Percentiles rank a stretch among this genome's conserved stretches.
Conservation (phyloP, 2,113 vertebrate genomes). For the Brachypteracias leptosomus region DNA sequence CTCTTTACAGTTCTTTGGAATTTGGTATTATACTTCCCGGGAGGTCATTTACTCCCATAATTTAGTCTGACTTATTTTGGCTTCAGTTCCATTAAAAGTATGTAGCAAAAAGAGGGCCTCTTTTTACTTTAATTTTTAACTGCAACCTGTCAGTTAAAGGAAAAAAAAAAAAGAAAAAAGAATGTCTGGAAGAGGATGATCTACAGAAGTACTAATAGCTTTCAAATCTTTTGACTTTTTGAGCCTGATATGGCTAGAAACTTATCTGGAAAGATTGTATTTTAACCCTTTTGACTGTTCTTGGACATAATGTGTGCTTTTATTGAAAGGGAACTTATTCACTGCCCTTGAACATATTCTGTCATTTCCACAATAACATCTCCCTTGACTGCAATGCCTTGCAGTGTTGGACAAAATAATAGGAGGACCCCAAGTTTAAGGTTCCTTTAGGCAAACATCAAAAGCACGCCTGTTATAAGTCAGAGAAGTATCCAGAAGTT, state of each 20-base stretch:
- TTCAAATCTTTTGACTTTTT: slow-evolving; percentile 78
- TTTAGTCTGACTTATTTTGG: slow-evolving; percentile 86
- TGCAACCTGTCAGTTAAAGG: slow-evolving; percentile 75
- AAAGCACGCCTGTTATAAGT: slow-evolving; percentile 4
- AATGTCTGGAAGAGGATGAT: slow-evolving; percentile 75
- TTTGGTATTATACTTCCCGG: slow-evolving; percentile 79
- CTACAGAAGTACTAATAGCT: slow-evolving; percentile 75
- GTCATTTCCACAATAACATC: not conserved
- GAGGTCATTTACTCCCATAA: slow-evolving; percentile 84
- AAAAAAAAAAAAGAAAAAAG: slow-evolving; percentile 61
- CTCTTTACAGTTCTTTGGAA: slow-evolving; percentile 79
- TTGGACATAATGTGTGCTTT: slow-evolving; percentile 34
- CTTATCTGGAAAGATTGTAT: slow-evolving; percentile 68
- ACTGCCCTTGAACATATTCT: slow-evolving; percentile 20
- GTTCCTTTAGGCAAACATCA: slow-evolving; percentile 38
- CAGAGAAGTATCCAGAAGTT: slow-evolving; percentile 41
- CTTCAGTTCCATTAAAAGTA: slow-evolving; percentile 81
- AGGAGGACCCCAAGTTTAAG: slow-evolving; percentile 32
- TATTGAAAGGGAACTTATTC: slow-evolving; percentile 47
- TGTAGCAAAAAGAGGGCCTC: slow-evolving; percentile 68
- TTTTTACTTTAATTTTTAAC: slow-evolving; percentile 81
- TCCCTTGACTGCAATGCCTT: slow-evolving; percentile 20
- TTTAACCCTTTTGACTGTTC: slow-evolving; percentile 72
- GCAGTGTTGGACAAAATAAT: slow-evolving; percentile 55
- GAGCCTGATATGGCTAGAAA: slow-evolving; percentile 68